Percentiles rank a stretch among this genome's conserved stretches.
Conservation (phyloP, 2,113 vertebrate species). For the Vulpes vulpes region DNA sequence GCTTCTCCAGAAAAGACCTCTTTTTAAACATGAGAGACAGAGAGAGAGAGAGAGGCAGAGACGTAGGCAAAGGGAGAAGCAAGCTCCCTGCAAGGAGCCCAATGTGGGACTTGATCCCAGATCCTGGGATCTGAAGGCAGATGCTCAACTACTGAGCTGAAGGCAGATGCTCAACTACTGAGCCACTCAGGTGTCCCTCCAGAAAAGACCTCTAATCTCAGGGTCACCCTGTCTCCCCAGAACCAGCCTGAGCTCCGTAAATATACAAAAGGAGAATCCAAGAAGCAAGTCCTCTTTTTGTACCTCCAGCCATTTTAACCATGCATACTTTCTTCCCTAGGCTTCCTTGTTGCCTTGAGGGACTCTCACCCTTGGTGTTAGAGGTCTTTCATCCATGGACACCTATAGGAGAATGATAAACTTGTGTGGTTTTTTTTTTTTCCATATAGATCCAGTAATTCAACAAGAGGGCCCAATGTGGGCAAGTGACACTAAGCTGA, state of each 20-base stretch:
- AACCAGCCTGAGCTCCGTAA: neutral
- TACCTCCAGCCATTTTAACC: neutral
- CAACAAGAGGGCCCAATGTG: constrained; percentile 47
- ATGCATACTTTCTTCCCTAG: neutral
- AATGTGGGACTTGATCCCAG: too few relatives aligned
- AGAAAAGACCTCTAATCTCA: neutral
- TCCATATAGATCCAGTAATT: constrained; percentile 62
- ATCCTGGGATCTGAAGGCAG: too few relatives aligned
- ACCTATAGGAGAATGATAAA: neutral
- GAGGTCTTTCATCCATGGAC: neutral
- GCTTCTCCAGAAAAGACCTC: neutral
- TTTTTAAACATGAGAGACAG: too few relatives aligned
- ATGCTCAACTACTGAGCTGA: too few relatives aligned
- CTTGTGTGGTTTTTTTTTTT: constrained; percentile 22
- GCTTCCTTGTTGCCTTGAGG: neutral
- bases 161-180: too few relatives aligned
- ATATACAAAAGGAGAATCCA: neutral
- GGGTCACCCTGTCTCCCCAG: neutral
- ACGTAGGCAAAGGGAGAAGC: too few relatives aligned
- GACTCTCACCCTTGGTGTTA: neutral
- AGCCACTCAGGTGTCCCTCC: neutral
- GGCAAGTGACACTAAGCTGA: constrained; percentile 64
- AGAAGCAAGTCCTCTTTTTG: neutral
- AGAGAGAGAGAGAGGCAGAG: too few relatives aligned
- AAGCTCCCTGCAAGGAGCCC: too few relatives aligned